Base-by-base conservation (phyloP, 2,797 vertebrate species). In the Crax fasciolata region DNA sequence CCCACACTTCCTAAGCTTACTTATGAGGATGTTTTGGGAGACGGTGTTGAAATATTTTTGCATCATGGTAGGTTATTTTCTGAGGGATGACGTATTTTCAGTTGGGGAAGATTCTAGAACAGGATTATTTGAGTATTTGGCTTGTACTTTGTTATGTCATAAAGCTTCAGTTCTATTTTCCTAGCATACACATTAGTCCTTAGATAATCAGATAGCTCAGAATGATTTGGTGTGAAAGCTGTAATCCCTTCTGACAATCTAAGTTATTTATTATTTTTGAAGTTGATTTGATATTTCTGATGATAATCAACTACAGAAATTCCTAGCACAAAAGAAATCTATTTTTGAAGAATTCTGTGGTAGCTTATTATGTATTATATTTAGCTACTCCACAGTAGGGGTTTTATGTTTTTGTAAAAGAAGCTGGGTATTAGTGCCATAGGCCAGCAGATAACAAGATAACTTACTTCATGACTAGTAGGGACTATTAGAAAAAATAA, bases 391-490 rank as follows among this genome's bases (percentile, higher is more conserved):
- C 14, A 41, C 39, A 82, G 39, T 27, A 68, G 0, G 2, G 25
- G 3, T 75, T 81, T 85, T 74, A 83, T 74, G 73, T 35, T 85
- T 94, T 66, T 77, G 8, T 72, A n/a, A 78, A 87, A 77, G 39
- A 83, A 80, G 51, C 35, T 89, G 57, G 38, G 54, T 89, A 32
- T 86, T 75, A 46, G 28, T 92, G 87, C 94, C 68, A 84, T 76
- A 74, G 90, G 84, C 84, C 72, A 75, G 32, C 32, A 91, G 57
- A 87, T 93, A 93, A 90, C 87, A 78, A 77, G 54, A 81, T 75
- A 38, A 68, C 35, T 93, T 91, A 77, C 55, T 84, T 61, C 43
- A 63, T 51, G 59, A 23, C 68, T 80, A n/a, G 70, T 80, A 80
- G n/a, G 9, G 16, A 3, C 51, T 76, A 73, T 92, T 89, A 68